Conservation (phyloP, 2,888 invertebrate genomes). For the Torymus auratus region DNA sequence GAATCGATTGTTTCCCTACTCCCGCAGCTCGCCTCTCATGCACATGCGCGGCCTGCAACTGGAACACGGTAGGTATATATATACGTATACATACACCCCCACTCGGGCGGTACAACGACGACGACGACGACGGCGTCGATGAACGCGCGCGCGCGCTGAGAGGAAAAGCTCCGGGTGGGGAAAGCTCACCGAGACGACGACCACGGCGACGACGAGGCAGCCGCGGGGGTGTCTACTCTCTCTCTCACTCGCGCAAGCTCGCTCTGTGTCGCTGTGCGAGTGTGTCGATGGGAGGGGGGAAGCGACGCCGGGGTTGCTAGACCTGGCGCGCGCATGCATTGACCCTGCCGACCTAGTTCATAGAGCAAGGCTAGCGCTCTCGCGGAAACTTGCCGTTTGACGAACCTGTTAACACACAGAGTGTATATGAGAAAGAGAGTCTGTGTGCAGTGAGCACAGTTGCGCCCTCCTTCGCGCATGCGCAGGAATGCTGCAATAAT, state of each 20-base stretch:
- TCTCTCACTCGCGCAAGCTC: background rate
- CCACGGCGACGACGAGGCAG: background rate
- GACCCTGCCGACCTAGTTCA: conserved; percentile 71
- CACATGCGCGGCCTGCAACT: conserved; percentile 39
- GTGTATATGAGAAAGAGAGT: no score
- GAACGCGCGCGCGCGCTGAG: background rate
- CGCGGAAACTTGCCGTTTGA: background rate
- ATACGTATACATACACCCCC: background rate
- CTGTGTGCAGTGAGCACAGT: no score
- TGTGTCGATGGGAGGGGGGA: background rate
- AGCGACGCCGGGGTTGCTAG: conserved; percentile 18
- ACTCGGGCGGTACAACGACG: background rate
- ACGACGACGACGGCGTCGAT: background rate
- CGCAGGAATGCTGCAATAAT: background rate
- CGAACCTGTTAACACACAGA: conserved; percentile 28
- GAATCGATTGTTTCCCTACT: conserved; percentile 36
- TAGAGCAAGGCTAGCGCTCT: conserved; percentile 69
- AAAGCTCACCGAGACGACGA: background rate
- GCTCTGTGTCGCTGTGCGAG: background rate
- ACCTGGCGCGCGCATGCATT: conserved; percentile 57
- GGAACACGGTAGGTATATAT: background rate
- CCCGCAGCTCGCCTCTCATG: background rate
- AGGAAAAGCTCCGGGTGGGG: no score
- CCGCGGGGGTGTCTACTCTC: background rate
- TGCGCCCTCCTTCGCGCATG: background rate